Conservation (phyloP, 1,140 invertebrate species). For the Sminthurinus signatus region DNA sequence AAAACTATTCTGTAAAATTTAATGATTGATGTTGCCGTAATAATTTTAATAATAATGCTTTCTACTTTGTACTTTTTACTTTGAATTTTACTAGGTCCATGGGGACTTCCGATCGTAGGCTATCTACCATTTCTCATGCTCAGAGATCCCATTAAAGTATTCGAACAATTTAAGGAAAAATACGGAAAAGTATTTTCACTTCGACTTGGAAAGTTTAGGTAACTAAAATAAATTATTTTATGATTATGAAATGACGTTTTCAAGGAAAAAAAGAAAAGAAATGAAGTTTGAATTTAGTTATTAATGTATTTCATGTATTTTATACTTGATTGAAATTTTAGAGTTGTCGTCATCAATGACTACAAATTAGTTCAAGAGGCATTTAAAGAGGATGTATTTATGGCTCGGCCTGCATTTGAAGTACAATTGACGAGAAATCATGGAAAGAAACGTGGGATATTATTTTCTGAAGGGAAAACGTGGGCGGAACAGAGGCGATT, state of each 20-base stretch:
- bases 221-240: too few species aligned
- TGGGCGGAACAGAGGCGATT: conserved; percentile 71
- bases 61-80: not conserved
- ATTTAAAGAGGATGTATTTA: conserved; percentile 35
- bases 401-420: conserved; percentile 35
- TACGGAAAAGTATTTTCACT: conserved; percentile 40
- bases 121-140: conserved; percentile 36
- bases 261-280: not conserved
- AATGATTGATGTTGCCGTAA: not conserved
- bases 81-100: conserved; percentile 26
- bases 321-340: conserved; percentile 5
- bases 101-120: conserved; percentile 35
- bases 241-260: not conserved
- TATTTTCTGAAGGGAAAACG: conserved; percentile 63
- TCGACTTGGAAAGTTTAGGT: conserved; percentile 34
- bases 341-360: conserved; percentile 36
- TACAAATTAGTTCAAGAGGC: conserved; percentile 38
- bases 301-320: not conserved
- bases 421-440: conserved; percentile 35
- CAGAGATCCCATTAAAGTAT: conserved; percentile 26
- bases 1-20: too few species aligned
- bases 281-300: not conserved
- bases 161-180: conserved; percentile 29
- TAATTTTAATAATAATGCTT: not conserved
- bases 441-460: conserved; percentile 31